Base-by-base conservation (phyloP, 2,113 vertebrate species). In the Melospiza georgiana region DNA sequence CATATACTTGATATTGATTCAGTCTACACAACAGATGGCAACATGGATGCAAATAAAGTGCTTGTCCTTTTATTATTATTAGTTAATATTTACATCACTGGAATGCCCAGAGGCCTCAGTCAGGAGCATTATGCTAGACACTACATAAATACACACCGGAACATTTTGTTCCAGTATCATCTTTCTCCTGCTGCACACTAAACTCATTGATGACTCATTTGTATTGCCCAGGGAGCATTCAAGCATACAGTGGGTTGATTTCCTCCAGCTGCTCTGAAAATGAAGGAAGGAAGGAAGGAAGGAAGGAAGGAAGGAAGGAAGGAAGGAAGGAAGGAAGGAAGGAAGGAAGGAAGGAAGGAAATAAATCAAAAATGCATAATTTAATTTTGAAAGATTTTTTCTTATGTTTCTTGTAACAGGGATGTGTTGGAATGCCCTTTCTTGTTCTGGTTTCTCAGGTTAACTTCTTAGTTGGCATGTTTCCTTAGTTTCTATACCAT, bases 1-100 rank as follows among this genome's bases (percentile, higher is more conserved):
- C 46, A 37, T 87, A 55, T 63, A 93, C 68, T 90, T 73, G 48
- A 55, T 94, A 79, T 43, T 80, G 87, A 85, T 83, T 93, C 90
- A 89, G 43, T 84, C 78, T 59, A 87, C 75, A 76, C 59, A 95
- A 89, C 95, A 97, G 91, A 95, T 93, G 90, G 94, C 55, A 95
- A 94, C 39, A 87, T 62, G 55, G 90, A 96, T 96, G 93, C 71
- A 97, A 95, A 95, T 91, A 93, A 95, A 95, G 63, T 77, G 66
- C 63, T 82, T 73, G 54, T 87, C 81, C 54, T 93, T 93, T 93
- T 91, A 94, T 93, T 96, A 87, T 79, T 96, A 91, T 77, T 95
- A 94, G 81, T 95, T 96, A 96, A 95, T 96, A 96, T 94, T 96
- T 95, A 94, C 87, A 95, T 91, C 89, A 77, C 54, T 96, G 84